These are phyloP conservation scores for Lasioglossum leucozonium DNA, from an alignment of 2,888 invertebrate species.

Conservation along the genomic window DNA sequence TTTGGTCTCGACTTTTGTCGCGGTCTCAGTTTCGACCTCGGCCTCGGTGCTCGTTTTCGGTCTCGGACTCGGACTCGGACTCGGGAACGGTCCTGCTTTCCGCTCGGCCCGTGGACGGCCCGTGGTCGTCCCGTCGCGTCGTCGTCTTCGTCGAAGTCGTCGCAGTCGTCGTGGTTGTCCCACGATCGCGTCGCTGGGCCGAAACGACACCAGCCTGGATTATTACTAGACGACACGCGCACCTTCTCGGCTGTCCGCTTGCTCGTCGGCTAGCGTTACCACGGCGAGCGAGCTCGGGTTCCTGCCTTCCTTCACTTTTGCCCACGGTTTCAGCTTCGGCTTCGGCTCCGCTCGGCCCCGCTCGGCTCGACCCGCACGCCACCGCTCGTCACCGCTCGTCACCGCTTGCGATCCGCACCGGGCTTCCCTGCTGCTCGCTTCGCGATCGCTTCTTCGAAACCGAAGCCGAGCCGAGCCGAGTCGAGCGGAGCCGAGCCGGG, in stretches of 20 bases:
- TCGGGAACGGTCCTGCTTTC: background rate
- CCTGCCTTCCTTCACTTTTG: constrained; percentile 70
- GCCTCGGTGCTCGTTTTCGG: background rate
- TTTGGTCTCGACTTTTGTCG: background rate
- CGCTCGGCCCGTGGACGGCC: background rate
- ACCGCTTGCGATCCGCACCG: constrained; percentile 23
- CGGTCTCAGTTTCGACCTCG: background rate
- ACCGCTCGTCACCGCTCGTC: constrained; percentile 42
- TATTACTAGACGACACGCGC: constrained; percentile 33
- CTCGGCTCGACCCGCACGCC: constrained; percentile 69
- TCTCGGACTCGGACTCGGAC: background rate
- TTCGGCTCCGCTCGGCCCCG: constrained; percentile 73
- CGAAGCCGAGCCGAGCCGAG: constrained; percentile 18
- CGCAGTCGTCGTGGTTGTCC: background rate
- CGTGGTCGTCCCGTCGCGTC: background rate
- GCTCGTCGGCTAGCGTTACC: constrained; percentile 45
- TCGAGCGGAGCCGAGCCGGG: constrained; percentile 45
- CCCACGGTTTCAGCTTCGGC: constrained; percentile 55
- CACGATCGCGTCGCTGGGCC: background rate
- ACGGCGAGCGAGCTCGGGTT: constrained; percentile 37
- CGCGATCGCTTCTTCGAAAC: background rate
- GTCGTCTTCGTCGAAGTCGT: background rate
- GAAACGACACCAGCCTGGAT: constrained; percentile 30
- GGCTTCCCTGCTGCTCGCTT: constrained; percentile 1
- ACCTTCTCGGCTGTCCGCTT: constrained; percentile 50